A percentile compares a stretch with the other conserved stretches of the same genome.
Evolutionary conservation across 2,797 vertebrate genomes (phyloP).

Genomic region (Semotilus atromaculatus): DNA sequence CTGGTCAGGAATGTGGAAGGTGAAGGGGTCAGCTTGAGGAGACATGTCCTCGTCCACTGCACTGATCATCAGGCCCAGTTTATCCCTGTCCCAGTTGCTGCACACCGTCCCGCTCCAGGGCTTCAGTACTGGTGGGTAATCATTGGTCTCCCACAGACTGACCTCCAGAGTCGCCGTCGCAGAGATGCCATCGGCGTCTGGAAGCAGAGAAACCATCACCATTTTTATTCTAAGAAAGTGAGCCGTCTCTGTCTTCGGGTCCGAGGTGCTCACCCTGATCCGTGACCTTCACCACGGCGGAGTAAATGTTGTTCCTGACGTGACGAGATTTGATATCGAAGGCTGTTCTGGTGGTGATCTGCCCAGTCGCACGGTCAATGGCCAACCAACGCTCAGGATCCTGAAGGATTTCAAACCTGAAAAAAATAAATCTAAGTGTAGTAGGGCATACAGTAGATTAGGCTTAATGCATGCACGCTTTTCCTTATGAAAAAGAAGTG

Average conservation of each 20-base stretch:
- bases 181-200: slow-evolving; percentile 77
- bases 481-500: neutral
- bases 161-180: slow-evolving; percentile 84
- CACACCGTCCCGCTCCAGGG: slow-evolving; percentile 78
- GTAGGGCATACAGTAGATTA: neutral
- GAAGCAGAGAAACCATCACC: neutral
- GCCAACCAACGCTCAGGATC: slow-evolving; percentile 89
- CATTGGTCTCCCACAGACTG: slow-evolving; percentile 89
- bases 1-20: slow-evolving; percentile 76
- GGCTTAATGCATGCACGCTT: neutral
- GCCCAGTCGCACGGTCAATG: slow-evolving; percentile 80
- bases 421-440: neutral
- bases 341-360: slow-evolving; percentile 76
- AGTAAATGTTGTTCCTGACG: slow-evolving; percentile 85
- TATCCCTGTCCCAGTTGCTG: slow-evolving; percentile 58
- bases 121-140: slow-evolving; percentile 84
- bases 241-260: neutral
- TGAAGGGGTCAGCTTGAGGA: slow-evolving; percentile 88
- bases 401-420: slow-evolving; percentile 84
- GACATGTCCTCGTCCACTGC: slow-evolving; percentile 87
- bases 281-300: slow-evolving; percentile 80
- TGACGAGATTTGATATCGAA: slow-evolving; percentile 84
- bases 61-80: slow-evolving; percentile 79
- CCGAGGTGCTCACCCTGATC: slow-evolving; percentile 82
- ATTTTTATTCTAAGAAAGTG: neutral